Conservation (phyloP, 2,888 invertebrate species). For the Drosophila picticornis region DNA sequence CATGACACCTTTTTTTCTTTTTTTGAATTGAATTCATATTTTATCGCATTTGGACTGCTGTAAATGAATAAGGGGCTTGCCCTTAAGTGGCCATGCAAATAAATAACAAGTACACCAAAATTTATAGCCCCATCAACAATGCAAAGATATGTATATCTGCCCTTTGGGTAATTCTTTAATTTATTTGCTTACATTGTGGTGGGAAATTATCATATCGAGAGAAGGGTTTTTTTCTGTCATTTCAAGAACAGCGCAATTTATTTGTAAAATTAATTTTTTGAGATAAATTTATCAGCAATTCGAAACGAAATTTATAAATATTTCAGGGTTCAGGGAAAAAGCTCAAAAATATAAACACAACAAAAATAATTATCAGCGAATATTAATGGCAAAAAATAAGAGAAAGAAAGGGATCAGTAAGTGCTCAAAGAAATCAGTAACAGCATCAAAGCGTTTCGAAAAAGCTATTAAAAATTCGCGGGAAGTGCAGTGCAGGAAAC, state of each 20-base stretch:
- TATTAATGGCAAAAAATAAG: conserved; percentile 15
- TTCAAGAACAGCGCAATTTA: conserved; percentile 4
- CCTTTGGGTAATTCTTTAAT: conserved; percentile 3
- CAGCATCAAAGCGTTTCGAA: conserved; percentile 34
- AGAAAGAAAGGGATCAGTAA: conserved; percentile 22
- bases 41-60: conserved; percentile 38
- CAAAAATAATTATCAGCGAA: conserved; percentile 43
- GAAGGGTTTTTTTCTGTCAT: neutral
- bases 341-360: conserved; percentile 3
- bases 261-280: conserved; percentile 11
- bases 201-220: conserved; percentile 11
- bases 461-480: conserved; percentile 55
- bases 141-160: neutral
- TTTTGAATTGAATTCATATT: conserved; percentile 53
- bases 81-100: conserved; percentile 72
- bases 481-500: conserved; percentile 35
- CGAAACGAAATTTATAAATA: conserved; percentile 1
- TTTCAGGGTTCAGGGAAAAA: conserved; percentile 21
- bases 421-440: conserved; percentile 42
- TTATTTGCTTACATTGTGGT: conserved; percentile 19
- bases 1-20: conserved; percentile 43
- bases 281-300: conserved; percentile 48
- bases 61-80: conserved; percentile 48
- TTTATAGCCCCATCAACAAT: conserved; percentile 37
- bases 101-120: conserved; percentile 66